Base-by-base conservation (phyloP, 2,113 vertebrate species). In the Egretta garzetta region DNA sequence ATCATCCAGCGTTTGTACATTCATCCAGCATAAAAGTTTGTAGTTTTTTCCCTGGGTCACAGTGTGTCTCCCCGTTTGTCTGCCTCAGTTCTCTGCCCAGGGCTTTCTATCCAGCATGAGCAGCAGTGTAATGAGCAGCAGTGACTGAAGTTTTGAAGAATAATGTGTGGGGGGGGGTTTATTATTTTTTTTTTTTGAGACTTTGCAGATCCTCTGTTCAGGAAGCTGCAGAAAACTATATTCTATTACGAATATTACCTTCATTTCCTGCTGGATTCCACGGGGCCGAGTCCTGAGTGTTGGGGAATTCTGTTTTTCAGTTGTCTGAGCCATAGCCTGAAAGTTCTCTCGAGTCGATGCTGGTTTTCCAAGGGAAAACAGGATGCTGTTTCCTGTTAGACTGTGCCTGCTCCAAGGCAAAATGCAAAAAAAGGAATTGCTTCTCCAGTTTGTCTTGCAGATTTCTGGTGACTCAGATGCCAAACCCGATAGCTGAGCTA, bases 401-500 rank as follows among this genome's bases (percentile, higher is more conserved):
- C 96, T 89, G 84, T 41, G 70, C 80, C 93, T 96, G 91, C 86
- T 55, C 86, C 90, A 87, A 95, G 96, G 92, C 95, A 97, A 95
- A 92, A 76, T 96, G 85, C 60, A 95, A 86, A 95, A 43, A 43
- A 96, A 76, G 53, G 91, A 84, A 93, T 90, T 82, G 63, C 92
- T 97, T 96, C 92, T 97, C 82, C 66, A 72, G 88, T 95, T 95
- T 94, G 92, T 93, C 93, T 84, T 85, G 77, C 39, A 11, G 52
- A 39, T 94, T 97, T 97, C 91, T 97, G 93, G 82, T 94, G 88
- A 87, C 92, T 96, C 82, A 64, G 95, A 92, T 95, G 95, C 93
- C 94, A 97, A 97, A 91, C 93, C 88, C 37, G 63, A 77, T 94
- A 94, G 96, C 94, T 92, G 94, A 97, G 92, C 94, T 96, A 70